Evolutionary conservation across 2,113 vertebrate genomes (phyloP), one percentile per base, ranked within the genome.

Genomic region (Ifrita kowaldi): DNA sequence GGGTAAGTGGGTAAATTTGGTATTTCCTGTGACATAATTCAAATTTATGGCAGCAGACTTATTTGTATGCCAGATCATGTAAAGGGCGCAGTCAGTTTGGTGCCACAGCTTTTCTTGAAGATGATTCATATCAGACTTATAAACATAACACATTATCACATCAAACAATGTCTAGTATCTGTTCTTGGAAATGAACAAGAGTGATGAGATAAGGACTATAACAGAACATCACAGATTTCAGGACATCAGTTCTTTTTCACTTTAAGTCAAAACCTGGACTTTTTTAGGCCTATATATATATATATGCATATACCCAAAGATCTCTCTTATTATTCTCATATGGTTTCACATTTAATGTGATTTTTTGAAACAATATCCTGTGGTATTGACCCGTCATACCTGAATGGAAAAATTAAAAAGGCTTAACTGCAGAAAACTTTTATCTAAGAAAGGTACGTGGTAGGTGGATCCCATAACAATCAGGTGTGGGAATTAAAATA

Each of bases 141-240:
- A 90, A 88, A 84, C 76, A 81, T 59, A 96, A 64, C 49, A 75
- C 16, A 62, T 80, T 95, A 87, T 94, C 92, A 96, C 71, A 93
- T 94, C 96, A 94, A 85, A 91, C 33, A 6, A 69, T 81, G 76
- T 85, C 55, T 96, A 75, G 52, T 90, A 60, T 53, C 74, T 93
- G 2, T 94, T 95, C 95, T 77, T 96, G 89, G 96, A 97, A 97
- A 91, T 46, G 77, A 95, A 55, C 15, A 87, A 85, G 53, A n/a
- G 3, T 24, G 60, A 49, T 92, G 76, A 95, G 95, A 96, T 96
- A 97, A 96, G 47, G 17, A 55, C 52, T 90, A 56, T 62, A 89
- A 68, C 44, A 96, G 49, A 89, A 92, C 60, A 88, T 56, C 30
- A 64, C 5, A 69, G 86, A 86, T 93, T 90, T 96, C 93, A 93